Evolutionary conservation across 2,797 vertebrate species (phyloP).

Genomic region (Lepilemur septentrionalis): DNA sequence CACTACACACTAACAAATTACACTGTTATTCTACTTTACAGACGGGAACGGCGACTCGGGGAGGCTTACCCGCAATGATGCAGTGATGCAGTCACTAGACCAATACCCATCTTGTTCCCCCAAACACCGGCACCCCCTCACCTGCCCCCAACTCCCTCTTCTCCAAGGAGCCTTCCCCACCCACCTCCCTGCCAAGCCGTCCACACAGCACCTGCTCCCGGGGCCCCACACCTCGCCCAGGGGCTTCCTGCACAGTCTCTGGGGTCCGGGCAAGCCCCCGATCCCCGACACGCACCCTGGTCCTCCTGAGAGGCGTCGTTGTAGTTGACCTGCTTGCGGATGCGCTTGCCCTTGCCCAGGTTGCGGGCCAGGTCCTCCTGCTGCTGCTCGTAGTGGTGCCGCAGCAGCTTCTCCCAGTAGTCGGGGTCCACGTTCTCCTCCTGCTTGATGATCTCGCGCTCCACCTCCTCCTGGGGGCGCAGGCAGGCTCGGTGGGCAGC

Average conservation of each 20-base stretch:
- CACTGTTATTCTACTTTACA: fast-evolving
- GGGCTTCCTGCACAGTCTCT: not conserved
- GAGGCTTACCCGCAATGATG: not conserved
- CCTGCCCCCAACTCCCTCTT: not conserved
- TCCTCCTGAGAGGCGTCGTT: conserved; percentile 98
- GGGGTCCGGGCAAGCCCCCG: no score
- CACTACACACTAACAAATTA: fast-evolving
- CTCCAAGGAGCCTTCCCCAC: not conserved
- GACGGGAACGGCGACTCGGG: not conserved
- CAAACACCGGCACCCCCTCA: not conserved
- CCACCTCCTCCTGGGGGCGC: conserved; percentile 93
- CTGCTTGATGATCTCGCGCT: conserved; percentile 99
- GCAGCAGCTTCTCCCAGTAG: conserved; percentile 98
- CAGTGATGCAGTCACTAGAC: not conserved
- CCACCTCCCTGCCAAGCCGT: not conserved
- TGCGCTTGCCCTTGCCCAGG: conserved; percentile 97
- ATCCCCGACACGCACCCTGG: conserved; percentile 89
- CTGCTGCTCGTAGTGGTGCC: conserved; percentile 99
- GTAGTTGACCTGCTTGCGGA: conserved; percentile 99
- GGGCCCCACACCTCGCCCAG: fast-evolving
- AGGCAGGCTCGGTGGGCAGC: fast-evolving
- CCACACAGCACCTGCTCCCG: not conserved
- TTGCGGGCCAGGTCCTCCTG: conserved; percentile 98
- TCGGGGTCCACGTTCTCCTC: conserved; percentile 99
- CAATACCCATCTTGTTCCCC: not conserved